Conservation (phyloP, 2,113 vertebrate genomes). For the Melanostigma gelatinosum region DNA sequence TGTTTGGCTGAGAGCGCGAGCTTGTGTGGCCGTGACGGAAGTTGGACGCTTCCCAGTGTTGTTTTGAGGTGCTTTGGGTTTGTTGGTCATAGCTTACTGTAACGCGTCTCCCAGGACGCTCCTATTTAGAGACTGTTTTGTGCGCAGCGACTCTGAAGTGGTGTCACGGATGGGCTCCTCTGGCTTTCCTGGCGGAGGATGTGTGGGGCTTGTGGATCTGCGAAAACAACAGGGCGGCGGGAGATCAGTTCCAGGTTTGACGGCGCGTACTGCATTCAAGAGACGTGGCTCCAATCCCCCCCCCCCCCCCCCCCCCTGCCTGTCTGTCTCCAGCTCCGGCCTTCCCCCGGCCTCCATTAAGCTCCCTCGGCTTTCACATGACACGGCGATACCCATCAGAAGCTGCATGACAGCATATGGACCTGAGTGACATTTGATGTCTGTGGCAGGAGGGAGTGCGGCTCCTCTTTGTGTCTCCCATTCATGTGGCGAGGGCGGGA, state of each 20-base stretch:
- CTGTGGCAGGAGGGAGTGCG: slow-evolving; percentile 63
- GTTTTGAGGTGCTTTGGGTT: slow-evolving; percentile 65
- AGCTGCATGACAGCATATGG: slow-evolving; percentile 67
- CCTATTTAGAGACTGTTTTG: slow-evolving; percentile 63
- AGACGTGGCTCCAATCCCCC: slow-evolving; percentile 66
- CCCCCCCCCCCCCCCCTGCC: background rate
- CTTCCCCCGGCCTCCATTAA: slow-evolving; percentile 62
- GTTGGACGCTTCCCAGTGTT: slow-evolving; percentile 58
- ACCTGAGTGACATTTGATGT: slow-evolving; percentile 76
- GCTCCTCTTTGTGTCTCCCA: slow-evolving; percentile 68
- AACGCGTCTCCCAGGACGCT: slow-evolving; percentile 50
- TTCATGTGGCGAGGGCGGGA: slow-evolving; percentile 79
- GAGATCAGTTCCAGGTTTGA: slow-evolving; percentile 70
- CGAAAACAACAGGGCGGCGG: slow-evolving; percentile 56
- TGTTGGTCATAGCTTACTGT: slow-evolving; percentile 60
- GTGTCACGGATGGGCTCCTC: slow-evolving; percentile 50
- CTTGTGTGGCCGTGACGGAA: slow-evolving; percentile 59
- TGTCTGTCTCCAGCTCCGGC: slow-evolving; percentile 65
- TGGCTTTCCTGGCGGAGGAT: slow-evolving; percentile 56
- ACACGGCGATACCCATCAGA: slow-evolving; percentile 60
- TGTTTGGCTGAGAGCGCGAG: slow-evolving; percentile 60
- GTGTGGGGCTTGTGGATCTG: slow-evolving; percentile 56
- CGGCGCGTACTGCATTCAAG: slow-evolving; percentile 11
- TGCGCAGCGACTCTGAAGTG: slow-evolving; percentile 52
- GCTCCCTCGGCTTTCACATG: slow-evolving; percentile 65